These are phyloP conservation scores for Enteromius paludinosus DNA, from an alignment of 2,797 vertebrate species.

Conservation along the genomic window DNA sequence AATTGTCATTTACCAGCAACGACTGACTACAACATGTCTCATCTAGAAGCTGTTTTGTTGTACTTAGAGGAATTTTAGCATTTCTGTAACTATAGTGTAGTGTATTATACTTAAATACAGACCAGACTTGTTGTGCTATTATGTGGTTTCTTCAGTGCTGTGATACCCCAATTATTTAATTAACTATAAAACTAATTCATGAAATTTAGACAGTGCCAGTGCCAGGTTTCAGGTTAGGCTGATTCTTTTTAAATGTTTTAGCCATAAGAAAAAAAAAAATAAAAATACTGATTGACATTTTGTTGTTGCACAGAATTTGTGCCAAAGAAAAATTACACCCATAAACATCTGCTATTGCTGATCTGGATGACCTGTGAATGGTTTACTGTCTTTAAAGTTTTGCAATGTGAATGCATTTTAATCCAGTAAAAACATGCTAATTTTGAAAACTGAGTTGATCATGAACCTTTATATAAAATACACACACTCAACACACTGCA, in stretches of 20 bases:
- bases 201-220: neutral
- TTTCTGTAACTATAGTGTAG: neutral
- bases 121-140: neutral
- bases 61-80: neutral
- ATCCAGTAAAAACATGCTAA: neutral
- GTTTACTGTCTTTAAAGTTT: slow-evolving; percentile 13
- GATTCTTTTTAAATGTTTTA: neutral
- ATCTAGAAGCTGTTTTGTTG: slow-evolving; percentile 9
- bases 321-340: slow-evolving; percentile 5
- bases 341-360: slow-evolving; percentile 38
- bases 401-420: neutral
- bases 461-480: slow-evolving; percentile 12
- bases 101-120: neutral
- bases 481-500: neutral
- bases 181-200: neutral
- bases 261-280: neutral
- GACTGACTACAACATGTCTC: neutral
- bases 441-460: slow-evolving; percentile 2
- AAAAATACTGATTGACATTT: neutral
- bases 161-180: neutral
- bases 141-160: neutral
- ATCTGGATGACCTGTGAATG: slow-evolving; percentile 30
- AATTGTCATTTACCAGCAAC: neutral
- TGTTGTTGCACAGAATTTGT: slow-evolving; percentile 6
- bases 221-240: neutral